These are phyloP conservation scores for Hetaerina americana DNA, from an alignment of 1,140 invertebrate genomes.

Conservation along the genomic window DNA sequence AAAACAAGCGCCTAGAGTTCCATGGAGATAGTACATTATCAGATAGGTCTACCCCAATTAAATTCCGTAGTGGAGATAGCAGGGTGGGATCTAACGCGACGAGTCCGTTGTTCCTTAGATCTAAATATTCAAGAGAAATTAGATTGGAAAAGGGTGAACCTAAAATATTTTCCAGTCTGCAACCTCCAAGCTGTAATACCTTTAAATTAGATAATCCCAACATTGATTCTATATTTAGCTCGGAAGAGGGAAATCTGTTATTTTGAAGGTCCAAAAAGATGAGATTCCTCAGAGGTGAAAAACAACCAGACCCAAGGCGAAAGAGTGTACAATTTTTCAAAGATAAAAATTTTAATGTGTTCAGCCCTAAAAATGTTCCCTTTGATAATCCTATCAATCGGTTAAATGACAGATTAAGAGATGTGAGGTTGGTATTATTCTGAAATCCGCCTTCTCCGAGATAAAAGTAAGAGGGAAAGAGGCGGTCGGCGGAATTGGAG, in stretches of 20 bases:
- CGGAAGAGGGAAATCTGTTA: slow-evolving; percentile 31
- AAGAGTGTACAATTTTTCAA: slow-evolving; percentile 36
- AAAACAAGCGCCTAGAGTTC: slow-evolving; percentile 28
- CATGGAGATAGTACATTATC: slow-evolving; percentile 35
- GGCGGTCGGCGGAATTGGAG: slow-evolving; percentile 27
- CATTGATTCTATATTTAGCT: slow-evolving; percentile 25
- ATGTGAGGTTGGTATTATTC: slow-evolving; percentile 27
- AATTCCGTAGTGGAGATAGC: slow-evolving; percentile 29
- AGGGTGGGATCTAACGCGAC: slow-evolving; percentile 27
- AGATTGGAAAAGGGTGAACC: slow-evolving; percentile 35
- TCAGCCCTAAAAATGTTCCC: slow-evolving; percentile 32
- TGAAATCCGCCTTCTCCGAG: slow-evolving; percentile 14
- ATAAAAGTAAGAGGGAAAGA: slow-evolving; percentile 27
- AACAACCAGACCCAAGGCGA: slow-evolving; percentile 30
- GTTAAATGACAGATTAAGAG: slow-evolving; percentile 34
- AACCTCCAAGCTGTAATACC: slow-evolving; percentile 32
- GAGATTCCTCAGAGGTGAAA: slow-evolving; percentile 28
- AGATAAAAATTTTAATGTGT: slow-evolving; percentile 30
- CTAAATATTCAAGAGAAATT: slow-evolving; percentile 33
- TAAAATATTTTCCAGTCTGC: slow-evolving; percentile 31
- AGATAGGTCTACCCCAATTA: slow-evolving; percentile 33
- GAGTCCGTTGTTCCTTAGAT: slow-evolving; percentile 33
- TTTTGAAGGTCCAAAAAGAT: slow-evolving; percentile 36
- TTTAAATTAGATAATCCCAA: slow-evolving; percentile 35
- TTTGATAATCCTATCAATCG: slow-evolving; percentile 31